phyloP scores from a whole-genome alignment of 2,888 invertebrate genomes.

The Pherbina coryleti region DNA sequence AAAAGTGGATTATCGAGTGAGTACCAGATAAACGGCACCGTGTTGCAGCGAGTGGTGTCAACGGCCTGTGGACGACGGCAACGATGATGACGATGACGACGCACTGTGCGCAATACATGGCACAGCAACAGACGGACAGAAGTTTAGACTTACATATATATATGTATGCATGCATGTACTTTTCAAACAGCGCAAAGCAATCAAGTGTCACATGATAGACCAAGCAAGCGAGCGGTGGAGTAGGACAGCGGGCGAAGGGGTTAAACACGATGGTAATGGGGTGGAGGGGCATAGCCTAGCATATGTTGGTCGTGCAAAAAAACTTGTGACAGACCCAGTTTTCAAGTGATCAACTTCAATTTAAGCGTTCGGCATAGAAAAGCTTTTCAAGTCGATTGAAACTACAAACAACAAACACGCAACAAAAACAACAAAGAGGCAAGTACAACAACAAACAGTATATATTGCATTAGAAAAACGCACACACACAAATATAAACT shows the following conservation, averaged over 20 bases:
- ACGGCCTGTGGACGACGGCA: constrained; percentile 21
- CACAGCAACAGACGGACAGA: constrained; percentile 16
- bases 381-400: no score
- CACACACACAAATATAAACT: no score
- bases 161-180: neutral
- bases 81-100: neutral
- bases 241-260: neutral
- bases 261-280: no score
- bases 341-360: constrained; percentile 5
- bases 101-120: neutral
- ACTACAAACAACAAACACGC: neutral
- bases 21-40: constrained; percentile 23
- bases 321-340: constrained; percentile 25
- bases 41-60: constrained; percentile 9
- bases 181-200: neutral
- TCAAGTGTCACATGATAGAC: neutral
- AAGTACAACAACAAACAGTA: neutral
- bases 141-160: constrained; percentile 12
- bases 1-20: constrained; percentile 32
- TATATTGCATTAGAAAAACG: no score
- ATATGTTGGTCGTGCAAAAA: neutral
- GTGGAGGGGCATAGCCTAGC: neutral
- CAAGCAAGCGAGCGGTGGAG: neutral
- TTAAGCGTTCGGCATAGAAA: neutral
- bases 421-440: neutral